Evolutionary conservation across 2,113 vertebrate genomes (phyloP).

Genomic region (Apistogramma diplotaenia): DNA sequence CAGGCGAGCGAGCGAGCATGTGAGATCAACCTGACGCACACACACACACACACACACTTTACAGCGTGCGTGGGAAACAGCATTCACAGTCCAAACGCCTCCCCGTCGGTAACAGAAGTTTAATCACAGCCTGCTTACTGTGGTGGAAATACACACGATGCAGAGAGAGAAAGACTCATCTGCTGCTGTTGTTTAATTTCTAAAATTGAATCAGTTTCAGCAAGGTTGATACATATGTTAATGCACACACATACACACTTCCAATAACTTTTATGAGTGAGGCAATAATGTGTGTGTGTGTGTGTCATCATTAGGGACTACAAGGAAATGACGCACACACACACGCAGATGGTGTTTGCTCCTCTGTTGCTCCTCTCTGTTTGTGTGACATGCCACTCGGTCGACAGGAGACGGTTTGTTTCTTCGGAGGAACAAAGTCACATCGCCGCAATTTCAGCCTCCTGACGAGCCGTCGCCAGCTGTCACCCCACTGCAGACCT

Average conservation of each 20-base stretch:
- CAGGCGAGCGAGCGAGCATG: not conserved
- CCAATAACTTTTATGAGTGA: conserved; percentile 11
- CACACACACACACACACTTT: not conserved
- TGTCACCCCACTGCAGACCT: conserved; percentile 30
- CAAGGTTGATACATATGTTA: conserved; percentile 51
- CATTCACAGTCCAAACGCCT: conserved; percentile 79
- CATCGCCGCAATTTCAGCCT: conserved; percentile 12
- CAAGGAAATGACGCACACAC: conserved; percentile 17
- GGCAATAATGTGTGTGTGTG: not conserved
- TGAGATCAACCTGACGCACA: not conserved
- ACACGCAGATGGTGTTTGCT: conserved; percentile 37
- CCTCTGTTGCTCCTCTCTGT: not conserved
- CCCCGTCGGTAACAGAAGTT: conserved; percentile 75
- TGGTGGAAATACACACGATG: not conserved
- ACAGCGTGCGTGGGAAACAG: not conserved
- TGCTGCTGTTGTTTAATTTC: conserved; percentile 59
- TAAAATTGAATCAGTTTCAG: conserved; percentile 45
- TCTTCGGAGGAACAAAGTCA: conserved; percentile 51
- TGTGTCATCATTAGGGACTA: not conserved
- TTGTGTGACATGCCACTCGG: not conserved
- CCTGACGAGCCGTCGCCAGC: conserved; percentile 29
- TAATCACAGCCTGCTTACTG: conserved; percentile 84
- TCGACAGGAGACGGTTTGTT: conserved; percentile 39
- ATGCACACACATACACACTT: conserved; percentile 21
- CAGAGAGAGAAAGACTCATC: conserved; percentile 20